Conservation (phyloP, 2,888 invertebrate species). For the Electrophaes corylata region DNA sequence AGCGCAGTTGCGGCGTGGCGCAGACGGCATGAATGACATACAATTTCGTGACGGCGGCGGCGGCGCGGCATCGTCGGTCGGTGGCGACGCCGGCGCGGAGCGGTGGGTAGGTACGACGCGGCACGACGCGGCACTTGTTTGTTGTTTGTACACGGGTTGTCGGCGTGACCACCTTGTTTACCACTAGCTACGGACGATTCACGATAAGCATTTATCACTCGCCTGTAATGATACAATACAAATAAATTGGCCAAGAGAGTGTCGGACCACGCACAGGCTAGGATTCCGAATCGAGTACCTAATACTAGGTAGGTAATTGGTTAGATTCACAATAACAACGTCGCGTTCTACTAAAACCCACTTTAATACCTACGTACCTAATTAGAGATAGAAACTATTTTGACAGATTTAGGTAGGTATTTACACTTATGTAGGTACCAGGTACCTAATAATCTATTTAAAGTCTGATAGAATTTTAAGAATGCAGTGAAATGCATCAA, state of each 20-base stretch:
- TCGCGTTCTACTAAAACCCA: too few species aligned
- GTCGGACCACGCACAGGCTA: neutral
- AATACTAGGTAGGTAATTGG: neutral
- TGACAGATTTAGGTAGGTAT: too few species aligned
- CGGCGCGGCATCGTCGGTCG: neutral
- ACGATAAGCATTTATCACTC: slow-evolving; percentile 63
- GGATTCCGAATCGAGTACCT: too few species aligned
- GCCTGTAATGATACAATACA: slow-evolving; percentile 51
- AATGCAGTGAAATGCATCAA: slow-evolving; percentile 37
- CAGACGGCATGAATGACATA: too few species aligned
- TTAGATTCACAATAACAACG: neutral
- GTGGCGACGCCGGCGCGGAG: slow-evolving; percentile 21
- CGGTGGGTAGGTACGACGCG: too few species aligned
- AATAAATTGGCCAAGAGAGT: neutral
- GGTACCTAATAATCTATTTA: slow-evolving; percentile 35
- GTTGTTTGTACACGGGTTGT: slow-evolving; percentile 81
- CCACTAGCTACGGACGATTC: slow-evolving; percentile 61
- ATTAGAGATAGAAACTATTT: too few species aligned
- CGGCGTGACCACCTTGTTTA: slow-evolving; percentile 78
- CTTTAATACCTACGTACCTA: too few species aligned
- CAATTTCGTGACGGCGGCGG: too few species aligned
- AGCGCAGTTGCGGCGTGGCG: too few species aligned
- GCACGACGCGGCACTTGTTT: slow-evolving; percentile 71
- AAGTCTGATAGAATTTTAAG: slow-evolving; percentile 35
- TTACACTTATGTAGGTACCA: too few species aligned